Conservation (phyloP, 2,888 invertebrate genomes). For the Leptura quadrifasciata region DNA sequence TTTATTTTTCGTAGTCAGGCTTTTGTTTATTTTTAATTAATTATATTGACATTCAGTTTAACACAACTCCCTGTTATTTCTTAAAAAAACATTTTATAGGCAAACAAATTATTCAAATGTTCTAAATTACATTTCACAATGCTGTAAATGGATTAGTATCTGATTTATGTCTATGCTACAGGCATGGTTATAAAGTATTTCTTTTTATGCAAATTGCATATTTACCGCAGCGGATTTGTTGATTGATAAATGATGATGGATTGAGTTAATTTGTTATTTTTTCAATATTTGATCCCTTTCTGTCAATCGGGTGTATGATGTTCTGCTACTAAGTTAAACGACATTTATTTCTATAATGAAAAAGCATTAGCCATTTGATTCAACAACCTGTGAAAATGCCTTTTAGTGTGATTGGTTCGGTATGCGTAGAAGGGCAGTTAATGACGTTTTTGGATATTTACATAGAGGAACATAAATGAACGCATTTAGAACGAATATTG, state of each 20-base stretch:
- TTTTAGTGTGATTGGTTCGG: slow-evolving; percentile 16
- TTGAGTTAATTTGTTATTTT: slow-evolving; percentile 28
- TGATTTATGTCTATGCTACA: no score
- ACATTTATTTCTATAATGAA: slow-evolving; percentile 4
- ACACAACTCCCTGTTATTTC: no score
- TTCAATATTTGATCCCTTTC: slow-evolving; percentile 12
- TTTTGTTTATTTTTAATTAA: no score
- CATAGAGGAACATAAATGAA: not conserved
- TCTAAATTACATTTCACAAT: no score
- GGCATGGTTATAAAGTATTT: not conserved
- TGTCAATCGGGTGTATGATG: not conserved
- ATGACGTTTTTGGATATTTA: not conserved
- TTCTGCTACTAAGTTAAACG: slow-evolving; percentile 8
- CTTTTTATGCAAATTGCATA: slow-evolving; percentile 12
- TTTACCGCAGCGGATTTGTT: slow-evolving; percentile 17
- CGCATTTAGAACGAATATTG: not conserved
- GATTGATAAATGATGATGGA: slow-evolving; percentile 36
- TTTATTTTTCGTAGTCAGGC: no score
- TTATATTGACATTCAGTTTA: no score
- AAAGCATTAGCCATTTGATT: slow-evolving; percentile 8
- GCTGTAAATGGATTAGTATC: no score
- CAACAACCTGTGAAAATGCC: slow-evolving; percentile 9
- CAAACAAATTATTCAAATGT: no score
- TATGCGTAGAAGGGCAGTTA: not conserved
- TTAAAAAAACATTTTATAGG: no score